Percentiles rank a stretch among this genome's conserved stretches.
phyloP scores from a whole-genome alignment of 2,888 invertebrate species.

The Formica aserva region DNA sequence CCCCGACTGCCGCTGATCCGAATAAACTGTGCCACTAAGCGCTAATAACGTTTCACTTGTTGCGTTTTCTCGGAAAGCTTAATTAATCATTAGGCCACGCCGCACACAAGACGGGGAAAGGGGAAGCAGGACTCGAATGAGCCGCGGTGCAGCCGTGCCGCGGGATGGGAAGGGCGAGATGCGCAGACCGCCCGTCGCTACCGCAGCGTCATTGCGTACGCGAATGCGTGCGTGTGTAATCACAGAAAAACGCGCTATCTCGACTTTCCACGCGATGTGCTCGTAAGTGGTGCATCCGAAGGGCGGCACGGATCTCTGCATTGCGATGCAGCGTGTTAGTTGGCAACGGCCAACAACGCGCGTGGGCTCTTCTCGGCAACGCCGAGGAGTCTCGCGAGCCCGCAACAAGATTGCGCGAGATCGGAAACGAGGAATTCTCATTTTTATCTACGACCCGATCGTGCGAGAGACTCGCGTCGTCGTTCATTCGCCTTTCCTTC shows the following conservation, averaged over 20 bases:
- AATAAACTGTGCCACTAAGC: constrained; percentile 81
- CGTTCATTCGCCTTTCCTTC: not conserved
- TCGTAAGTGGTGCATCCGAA: constrained; percentile 37
- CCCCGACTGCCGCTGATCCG: constrained; percentile 61
- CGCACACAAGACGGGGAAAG: not conserved
- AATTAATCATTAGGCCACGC: constrained; percentile 80
- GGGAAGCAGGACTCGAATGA: not conserved
- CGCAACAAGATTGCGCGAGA: constrained; percentile 40
- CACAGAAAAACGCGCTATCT: constrained; percentile 56
- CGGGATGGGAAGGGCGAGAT: constrained; percentile 11
- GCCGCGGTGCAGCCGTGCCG: not conserved
- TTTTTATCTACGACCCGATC: constrained; percentile 11
- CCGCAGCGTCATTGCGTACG: constrained; percentile 34
- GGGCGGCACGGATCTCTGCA: constrained; percentile 38
- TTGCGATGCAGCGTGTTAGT: constrained; percentile 50
- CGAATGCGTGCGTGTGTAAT: constrained; percentile 28
- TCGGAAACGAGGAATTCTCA: constrained; percentile 29
- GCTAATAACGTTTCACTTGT: constrained; percentile 83
- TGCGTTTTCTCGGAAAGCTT: constrained; percentile 83
- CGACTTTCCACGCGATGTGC: constrained; percentile 58
- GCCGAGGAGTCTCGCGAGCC: not conserved
- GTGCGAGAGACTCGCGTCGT: not conserved
- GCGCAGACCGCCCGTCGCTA: constrained; percentile 59
- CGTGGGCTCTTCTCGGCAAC: constrained; percentile 49
- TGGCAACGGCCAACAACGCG: constrained; percentile 58